phyloP scores from a whole-genome alignment of 1,140 invertebrate genomes.

The Pantala flavescens region DNA sequence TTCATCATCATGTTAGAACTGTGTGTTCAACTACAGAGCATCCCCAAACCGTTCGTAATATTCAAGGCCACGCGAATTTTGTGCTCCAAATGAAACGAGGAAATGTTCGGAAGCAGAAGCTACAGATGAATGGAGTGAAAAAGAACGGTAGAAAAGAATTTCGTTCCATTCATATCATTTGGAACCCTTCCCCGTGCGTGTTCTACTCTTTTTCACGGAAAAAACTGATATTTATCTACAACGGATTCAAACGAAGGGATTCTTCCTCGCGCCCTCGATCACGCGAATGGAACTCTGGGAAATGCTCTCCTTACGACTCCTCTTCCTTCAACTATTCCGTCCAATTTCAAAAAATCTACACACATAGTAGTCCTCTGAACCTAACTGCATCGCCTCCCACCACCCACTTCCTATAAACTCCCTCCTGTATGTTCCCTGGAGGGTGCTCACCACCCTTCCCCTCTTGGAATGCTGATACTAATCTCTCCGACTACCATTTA shows the following conservation, averaged over 20 bases:
- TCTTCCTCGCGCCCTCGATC: background rate
- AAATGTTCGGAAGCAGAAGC: no score
- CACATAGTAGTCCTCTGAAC: background rate
- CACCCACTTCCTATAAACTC: no score
- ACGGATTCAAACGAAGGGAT: background rate
- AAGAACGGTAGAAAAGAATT: no score
- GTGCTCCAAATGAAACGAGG: no score
- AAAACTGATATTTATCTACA: background rate
- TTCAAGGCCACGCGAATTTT: no score
- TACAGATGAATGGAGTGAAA: no score
- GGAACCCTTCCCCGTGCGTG: no score
- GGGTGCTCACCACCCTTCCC: background rate
- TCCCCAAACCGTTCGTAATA: no score
- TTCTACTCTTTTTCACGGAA: no score
- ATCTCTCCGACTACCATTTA: constrained; percentile 6
- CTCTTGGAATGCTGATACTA: background rate
- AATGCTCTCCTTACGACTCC: background rate
- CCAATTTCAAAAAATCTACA: background rate
- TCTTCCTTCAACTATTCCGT: background rate
- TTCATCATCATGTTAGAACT: no score
- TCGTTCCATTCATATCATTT: no score
- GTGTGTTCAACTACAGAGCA: no score
- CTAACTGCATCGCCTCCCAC: background rate
- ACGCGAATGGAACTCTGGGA: background rate
- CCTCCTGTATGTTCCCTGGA: background rate